Evolutionary conservation across 2,113 vertebrate genomes (phyloP).

Genomic region (Grallaria varia): DNA sequence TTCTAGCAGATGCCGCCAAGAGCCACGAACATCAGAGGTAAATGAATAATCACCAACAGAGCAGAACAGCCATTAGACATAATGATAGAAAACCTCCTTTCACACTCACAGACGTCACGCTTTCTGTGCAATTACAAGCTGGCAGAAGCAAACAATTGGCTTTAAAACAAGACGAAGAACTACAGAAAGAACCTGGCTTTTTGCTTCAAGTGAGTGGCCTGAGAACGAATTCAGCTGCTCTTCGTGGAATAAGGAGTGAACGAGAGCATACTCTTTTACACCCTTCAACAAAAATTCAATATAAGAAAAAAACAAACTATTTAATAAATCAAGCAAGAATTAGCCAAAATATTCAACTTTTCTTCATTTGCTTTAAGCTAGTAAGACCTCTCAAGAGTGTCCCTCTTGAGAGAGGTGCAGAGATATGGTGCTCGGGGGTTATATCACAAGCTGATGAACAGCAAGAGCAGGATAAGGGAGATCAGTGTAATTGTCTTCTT

Average conservation of each 20-base stretch:
- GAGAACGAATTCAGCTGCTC: neutral
- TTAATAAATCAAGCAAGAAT: neutral
- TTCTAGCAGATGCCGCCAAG: neutral
- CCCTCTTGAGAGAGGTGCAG: neutral
- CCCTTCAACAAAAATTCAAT: neutral
- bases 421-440: neutral
- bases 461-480: neutral
- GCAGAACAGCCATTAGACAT: constrained; percentile 46
- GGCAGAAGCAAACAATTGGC: constrained; percentile 54
- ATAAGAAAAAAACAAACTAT: neutral
- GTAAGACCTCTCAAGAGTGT: neutral
- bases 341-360: neutral
- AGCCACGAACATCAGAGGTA: neutral
- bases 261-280: fast-evolving
- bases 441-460: neutral
- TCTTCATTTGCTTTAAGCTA: neutral
- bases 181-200: neutral
- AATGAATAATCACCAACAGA: constrained; percentile 52
- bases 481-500: neutral
- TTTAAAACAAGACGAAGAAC: constrained; percentile 35
- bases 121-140: constrained; percentile 38
- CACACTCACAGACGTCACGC: neutral
- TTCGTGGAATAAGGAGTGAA: neutral
- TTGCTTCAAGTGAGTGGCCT: neutral
- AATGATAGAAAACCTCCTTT: constrained; percentile 59